Conservation (phyloP, 1,140 invertebrate genomes). For the Leguminivora glycinivorella region DNA sequence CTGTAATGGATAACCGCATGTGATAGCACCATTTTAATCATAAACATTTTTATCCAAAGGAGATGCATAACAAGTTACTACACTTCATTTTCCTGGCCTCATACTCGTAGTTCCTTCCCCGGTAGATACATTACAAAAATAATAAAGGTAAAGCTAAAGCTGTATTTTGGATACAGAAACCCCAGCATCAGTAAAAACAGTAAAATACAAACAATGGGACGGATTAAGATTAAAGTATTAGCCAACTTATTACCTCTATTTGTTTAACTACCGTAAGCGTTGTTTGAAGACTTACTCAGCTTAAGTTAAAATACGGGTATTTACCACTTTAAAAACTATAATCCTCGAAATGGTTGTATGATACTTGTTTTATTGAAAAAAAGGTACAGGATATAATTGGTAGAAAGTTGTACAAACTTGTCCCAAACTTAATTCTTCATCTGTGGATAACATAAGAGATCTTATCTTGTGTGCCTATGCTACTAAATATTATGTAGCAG, state of each 20-base stretch:
- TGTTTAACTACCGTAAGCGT: background rate
- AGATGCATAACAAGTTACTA: too few relatives aligned
- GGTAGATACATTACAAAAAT: too few relatives aligned
- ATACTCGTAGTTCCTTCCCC: too few relatives aligned
- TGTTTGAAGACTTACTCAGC: background rate
- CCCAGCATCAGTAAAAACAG: background rate
- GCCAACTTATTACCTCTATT: background rate
- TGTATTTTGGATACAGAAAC: background rate
- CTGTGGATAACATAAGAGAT: background rate
- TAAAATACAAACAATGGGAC: background rate
- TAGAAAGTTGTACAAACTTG: background rate
- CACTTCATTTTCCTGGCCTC: too few relatives aligned
- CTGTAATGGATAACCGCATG: too few relatives aligned
- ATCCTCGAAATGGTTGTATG: background rate
- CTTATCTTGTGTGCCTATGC: too few relatives aligned
- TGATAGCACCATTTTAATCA: too few relatives aligned
- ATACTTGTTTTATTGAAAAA: background rate
- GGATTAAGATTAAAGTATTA: slow-evolving; percentile 10
- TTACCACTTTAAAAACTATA: background rate
- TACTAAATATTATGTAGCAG: too few relatives aligned
- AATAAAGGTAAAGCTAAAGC: too few relatives aligned
- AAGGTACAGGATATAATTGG: background rate
- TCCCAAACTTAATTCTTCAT: background rate
- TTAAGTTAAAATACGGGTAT: slow-evolving; percentile 1
- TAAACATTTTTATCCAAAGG: too few relatives aligned